Evolutionary conservation across 2,888 invertebrate genomes (phyloP).

Genomic region (Sclerodermus sp.): DNA sequence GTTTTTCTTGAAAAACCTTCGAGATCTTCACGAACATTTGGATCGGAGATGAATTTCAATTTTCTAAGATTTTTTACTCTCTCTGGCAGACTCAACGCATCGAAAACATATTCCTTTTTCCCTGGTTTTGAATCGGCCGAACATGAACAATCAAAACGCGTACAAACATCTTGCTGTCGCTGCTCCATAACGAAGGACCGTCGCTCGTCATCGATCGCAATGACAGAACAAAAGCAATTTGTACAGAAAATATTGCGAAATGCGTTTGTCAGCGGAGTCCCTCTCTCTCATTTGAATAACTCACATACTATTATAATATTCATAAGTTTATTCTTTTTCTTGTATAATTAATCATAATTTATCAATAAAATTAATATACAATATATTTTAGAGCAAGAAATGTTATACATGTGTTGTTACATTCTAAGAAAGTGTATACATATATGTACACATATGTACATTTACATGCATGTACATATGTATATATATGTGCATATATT

Average conservation of each 20-base stretch:
- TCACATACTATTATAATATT: slow-evolving; percentile 29
- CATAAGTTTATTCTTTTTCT: slow-evolving; percentile 44
- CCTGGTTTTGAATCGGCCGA: too few species aligned
- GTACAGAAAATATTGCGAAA: too few species aligned
- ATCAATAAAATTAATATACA: slow-evolving; percentile 57
- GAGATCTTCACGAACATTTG: not conserved
- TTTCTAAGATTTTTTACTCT: not conserved
- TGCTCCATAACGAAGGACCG: too few species aligned
- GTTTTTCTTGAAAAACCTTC: slow-evolving; percentile 6
- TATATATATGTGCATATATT: slow-evolving; percentile 7
- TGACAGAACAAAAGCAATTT: not conserved
- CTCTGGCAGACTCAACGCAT: slow-evolving; percentile 2
- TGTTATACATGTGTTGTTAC: slow-evolving; percentile 54
- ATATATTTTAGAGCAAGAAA: slow-evolving; percentile 51
- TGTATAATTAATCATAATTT: slow-evolving; percentile 52
- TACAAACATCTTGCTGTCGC: too few species aligned
- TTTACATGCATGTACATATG: too few species aligned
- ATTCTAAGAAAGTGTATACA: slow-evolving; percentile 51
- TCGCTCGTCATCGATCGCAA: too few species aligned
- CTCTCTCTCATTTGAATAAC: too few species aligned
- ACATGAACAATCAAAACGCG: too few species aligned
- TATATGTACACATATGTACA: slow-evolving; percentile 15
- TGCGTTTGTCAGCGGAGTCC: too few species aligned
- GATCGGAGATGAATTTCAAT: slow-evolving; percentile 21
- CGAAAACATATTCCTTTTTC: too few species aligned